Base-by-base conservation (phyloP, 1,140 invertebrate genomes). In the Leptinotarsa texana region DNA sequence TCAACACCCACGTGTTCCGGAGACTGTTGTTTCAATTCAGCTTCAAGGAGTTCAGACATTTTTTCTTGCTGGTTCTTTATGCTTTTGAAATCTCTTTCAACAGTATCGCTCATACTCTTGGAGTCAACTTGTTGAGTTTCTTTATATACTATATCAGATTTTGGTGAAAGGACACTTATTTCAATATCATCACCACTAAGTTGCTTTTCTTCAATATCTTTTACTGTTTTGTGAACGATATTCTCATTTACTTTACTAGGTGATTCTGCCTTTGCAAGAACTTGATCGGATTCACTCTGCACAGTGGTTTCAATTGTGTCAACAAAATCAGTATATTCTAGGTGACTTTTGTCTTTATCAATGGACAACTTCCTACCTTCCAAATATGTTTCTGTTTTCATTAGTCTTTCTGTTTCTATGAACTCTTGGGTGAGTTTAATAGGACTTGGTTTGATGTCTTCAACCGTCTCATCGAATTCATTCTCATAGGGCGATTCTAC, bases 401-500 rank as follows among this genome's bases (percentile, higher is more conserved):
- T 74, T 21, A 57, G 68, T 15, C 24, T 68, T 48, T 71, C 69
- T 27, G 22, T 24, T 71, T 18, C 22, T 18, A 71, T 63, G 24
- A 71, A 71, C 24, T 71, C 57, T 15, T 63, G 69, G 3, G 27
- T 18, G 27, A 71, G 49, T 22, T 71, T 17, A 4, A 57, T 57
- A 57, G 51, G 6, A 57, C 51, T 57, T 57, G 17, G 63, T 13
- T 65, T 21, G 17, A 65, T 65, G 17, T 79, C 80, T 69, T 77
- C 51, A 27, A 80, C 79, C 78, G 78, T 81, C 77, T 84, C 80
- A 57, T 82, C 79, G 68, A 82, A 80, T 47, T 76, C 47, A 62
- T 75, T 21, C 74, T 78, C 77, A 17, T 79, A 73, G 74, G 86
- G 84, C 80, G 89, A 87, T 83, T 90, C 87, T 17, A 91, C 82